Evolutionary conservation across 1,140 invertebrate species (phyloP).

Genomic region (Plodia interpunctella): DNA sequence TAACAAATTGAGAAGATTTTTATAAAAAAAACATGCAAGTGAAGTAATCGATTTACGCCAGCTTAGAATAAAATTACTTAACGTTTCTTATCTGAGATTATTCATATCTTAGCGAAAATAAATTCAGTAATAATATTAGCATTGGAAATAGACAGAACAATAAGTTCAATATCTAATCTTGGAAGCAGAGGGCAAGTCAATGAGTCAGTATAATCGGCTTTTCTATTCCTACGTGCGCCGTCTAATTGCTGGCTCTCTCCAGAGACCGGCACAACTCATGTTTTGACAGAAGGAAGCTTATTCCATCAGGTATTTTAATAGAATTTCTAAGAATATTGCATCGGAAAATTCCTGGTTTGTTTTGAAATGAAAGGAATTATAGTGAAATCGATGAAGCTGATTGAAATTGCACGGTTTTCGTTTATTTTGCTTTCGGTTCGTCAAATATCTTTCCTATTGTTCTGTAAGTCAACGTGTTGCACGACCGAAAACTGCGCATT

Average conservation of each 20-base stretch:
- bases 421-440: too few species aligned
- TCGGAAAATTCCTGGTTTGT: constrained; percentile 1
- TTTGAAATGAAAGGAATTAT: neutral
- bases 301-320: constrained; percentile 3
- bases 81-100: too few species aligned
- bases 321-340: constrained; percentile 12
- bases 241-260: constrained; percentile 16
- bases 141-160: neutral
- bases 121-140: neutral
- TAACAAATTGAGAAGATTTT: too few species aligned
- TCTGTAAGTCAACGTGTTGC: too few species aligned
- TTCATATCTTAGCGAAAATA: too few species aligned
- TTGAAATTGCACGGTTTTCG: neutral
- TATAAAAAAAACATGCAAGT: too few species aligned
- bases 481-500: too few species aligned
- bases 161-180: constrained; percentile 10
- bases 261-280: constrained; percentile 14
- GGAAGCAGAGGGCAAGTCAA: constrained; percentile 5
- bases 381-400: neutral
- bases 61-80: too few species aligned
- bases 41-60: too few species aligned
- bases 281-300: constrained; percentile 15
- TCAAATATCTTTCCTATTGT: too few species aligned
- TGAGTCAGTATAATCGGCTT: constrained; percentile 19
- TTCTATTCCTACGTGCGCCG: constrained; percentile 16